Evolutionary conservation across 1,140 invertebrate species (phyloP), one percentile per base, ranked within the genome.

Genomic region (Heliconius hermathena): DNA sequence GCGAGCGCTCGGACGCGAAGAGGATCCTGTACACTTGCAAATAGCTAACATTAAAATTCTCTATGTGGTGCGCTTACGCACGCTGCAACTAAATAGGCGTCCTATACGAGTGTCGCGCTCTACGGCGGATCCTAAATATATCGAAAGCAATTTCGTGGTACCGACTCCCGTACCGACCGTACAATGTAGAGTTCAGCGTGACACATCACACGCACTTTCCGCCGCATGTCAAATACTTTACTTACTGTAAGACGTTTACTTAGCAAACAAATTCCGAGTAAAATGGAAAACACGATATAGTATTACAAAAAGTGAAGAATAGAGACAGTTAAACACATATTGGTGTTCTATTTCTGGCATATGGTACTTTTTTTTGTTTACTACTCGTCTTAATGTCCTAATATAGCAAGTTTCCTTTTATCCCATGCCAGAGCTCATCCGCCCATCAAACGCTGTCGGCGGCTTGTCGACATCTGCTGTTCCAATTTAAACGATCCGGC

Each of bases 401-500:
- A 84, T 85, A 85, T 80, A 84, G 87, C 89, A 87, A 87, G 87
- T 89, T 85, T 86, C 82, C 88, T 88, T 89, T 91, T 90, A 92
- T 89, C 86, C 83, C 86, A 84, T 85, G 84, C 86, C 84, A 84
- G 85, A 73, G 85, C 83, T 80, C 89, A 89, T 90, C 91, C 89
- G 90, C 88, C 85, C 88, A 88, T 90, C 90, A 90, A 90, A 87
- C 80, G 85, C 82, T 83, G 86, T 82, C 88, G 89, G 83, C 89
- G 85, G 87, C 83, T 84, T 91, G 90, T 87, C 89, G 83, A 90
- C 91, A 93, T 92, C 91, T 93, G 91, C 87, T 93, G 89, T 89
- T 88, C 90, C 86, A 91, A 91, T 91, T 93, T 90, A 89, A 89
- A 89, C 89, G 83, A 87, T 89, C 84, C 72, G 41, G 54, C 73